These are phyloP conservation scores for Gnathonemus echidnorhynchus DNA, from an alignment of 2,113 vertebrate species.

Conservation along the genomic window DNA sequence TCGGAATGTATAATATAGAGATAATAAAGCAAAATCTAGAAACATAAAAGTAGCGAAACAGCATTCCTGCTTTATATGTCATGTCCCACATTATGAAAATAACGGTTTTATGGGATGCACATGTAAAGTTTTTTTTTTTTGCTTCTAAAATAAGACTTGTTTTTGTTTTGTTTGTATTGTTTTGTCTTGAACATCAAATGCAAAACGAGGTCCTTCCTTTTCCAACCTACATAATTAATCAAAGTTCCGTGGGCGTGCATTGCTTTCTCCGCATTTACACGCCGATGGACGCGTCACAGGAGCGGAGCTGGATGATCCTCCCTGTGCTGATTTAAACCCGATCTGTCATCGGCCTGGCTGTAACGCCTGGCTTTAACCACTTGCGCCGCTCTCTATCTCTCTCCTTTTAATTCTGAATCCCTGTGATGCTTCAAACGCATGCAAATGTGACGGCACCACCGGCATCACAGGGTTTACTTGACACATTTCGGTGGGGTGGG, in stretches of 20 bases:
- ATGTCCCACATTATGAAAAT: background rate
- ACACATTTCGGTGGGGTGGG: background rate
- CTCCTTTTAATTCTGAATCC: conserved; percentile 15
- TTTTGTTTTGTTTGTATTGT: background rate
- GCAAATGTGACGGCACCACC: conserved; percentile 20
- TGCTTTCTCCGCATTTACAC: background rate
- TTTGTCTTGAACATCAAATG: background rate
- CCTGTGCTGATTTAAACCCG: conserved; percentile 1
- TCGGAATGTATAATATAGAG: background rate
- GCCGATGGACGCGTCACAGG: background rate
- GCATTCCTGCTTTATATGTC: background rate
- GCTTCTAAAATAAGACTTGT: background rate
- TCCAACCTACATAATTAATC: background rate
- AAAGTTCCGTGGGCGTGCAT: background rate
- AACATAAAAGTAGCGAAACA: background rate
- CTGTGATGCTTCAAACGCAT: conserved; percentile 15
- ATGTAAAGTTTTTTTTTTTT: background rate
- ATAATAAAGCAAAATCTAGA: background rate
- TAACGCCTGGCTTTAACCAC: background rate
- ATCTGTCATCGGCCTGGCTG: background rate
- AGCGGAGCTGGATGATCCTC: background rate
- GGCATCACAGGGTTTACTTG: conserved; percentile 2
- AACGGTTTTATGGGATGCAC: background rate
- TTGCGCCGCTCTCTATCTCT: background rate
- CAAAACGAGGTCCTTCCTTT: background rate